Conservation (phyloP, 2,888 invertebrate genomes). For the Catocala fraxini region DNA sequence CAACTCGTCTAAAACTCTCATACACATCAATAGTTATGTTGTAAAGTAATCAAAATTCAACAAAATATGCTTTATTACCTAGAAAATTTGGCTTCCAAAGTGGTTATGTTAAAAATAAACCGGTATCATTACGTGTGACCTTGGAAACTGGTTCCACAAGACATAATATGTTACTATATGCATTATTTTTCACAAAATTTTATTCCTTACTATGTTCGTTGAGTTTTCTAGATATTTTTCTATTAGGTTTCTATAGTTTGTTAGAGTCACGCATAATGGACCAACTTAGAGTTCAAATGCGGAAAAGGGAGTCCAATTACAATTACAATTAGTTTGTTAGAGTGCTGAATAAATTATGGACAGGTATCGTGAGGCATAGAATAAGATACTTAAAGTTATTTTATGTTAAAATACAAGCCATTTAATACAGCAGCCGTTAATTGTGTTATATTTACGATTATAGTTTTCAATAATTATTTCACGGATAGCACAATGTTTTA, state of each 20-base stretch:
- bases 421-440: no score
- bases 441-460: no score
- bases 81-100: constrained; percentile 52
- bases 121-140: constrained; percentile 45
- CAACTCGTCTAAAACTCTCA: constrained; percentile 5
- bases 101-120: constrained; percentile 50
- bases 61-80: constrained; percentile 50
- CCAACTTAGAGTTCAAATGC: no score
- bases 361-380: neutral
- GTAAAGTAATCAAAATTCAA: constrained; percentile 42
- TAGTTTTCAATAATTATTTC: no score
- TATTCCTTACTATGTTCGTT: constrained; percentile 21
- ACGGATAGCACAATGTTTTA: no score
- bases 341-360: neutral
- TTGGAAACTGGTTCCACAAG: constrained; percentile 46
- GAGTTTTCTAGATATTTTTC: neutral
- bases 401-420: no score
- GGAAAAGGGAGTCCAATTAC: no score
- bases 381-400: no score
- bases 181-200: constrained; percentile 42
- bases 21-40: constrained; percentile 19
- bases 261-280: no score
- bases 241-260: neutral
- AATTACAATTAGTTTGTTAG: neutral
- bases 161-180: constrained; percentile 48